These are phyloP conservation scores for Nycticebus coucang DNA, from an alignment of 2,113 vertebrate genomes.

Conservation along the genomic window DNA sequence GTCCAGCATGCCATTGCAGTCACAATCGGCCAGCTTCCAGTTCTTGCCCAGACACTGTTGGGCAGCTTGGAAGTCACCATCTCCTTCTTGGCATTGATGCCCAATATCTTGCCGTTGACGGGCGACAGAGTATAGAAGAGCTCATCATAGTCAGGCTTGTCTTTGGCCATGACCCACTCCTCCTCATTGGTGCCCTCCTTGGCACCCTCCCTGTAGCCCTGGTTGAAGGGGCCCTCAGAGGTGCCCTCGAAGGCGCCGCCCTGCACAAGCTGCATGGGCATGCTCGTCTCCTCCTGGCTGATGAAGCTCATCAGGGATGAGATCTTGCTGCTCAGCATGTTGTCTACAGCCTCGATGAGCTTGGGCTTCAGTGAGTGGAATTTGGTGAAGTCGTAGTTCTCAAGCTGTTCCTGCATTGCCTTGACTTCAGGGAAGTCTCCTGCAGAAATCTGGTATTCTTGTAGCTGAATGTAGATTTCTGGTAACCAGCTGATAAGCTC, in stretches of 20 bases:
- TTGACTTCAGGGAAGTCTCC: constrained; percentile 96
- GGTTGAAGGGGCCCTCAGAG: constrained; percentile 94
- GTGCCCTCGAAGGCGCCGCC: constrained; percentile 97
- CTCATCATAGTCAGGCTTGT: constrained; percentile 97
- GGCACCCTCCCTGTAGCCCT: constrained; percentile 95
- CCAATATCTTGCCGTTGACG: constrained; percentile 95
- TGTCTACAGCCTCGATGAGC: constrained; percentile 95
- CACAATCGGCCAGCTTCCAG: constrained; percentile 97
- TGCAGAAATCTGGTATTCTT: constrained; percentile 96
- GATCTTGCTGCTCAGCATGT: constrained; percentile 95
- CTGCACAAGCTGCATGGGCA: constrained; percentile 90
- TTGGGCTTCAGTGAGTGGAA: constrained; percentile 97
- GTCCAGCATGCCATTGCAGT: constrained; percentile 96
- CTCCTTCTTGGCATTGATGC: constrained; percentile 96
- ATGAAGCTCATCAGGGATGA: constrained; percentile 93
- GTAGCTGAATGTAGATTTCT: constrained; percentile 94
- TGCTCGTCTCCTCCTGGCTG: constrained; percentile 93
- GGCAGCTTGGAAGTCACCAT: constrained; percentile 98
- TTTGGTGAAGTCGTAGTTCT: constrained; percentile 96
- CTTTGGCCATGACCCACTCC: constrained; percentile 96
- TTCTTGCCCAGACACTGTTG: constrained; percentile 98
- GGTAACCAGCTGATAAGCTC: constrained; percentile 94
- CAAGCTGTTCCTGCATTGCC: constrained; percentile 93
- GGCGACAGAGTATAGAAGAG: constrained; percentile 97
- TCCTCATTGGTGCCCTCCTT: constrained; percentile 94